These are phyloP conservation scores for Synergus itoensis DNA, from an alignment of 2,888 invertebrate species.

Conservation along the genomic window DNA sequence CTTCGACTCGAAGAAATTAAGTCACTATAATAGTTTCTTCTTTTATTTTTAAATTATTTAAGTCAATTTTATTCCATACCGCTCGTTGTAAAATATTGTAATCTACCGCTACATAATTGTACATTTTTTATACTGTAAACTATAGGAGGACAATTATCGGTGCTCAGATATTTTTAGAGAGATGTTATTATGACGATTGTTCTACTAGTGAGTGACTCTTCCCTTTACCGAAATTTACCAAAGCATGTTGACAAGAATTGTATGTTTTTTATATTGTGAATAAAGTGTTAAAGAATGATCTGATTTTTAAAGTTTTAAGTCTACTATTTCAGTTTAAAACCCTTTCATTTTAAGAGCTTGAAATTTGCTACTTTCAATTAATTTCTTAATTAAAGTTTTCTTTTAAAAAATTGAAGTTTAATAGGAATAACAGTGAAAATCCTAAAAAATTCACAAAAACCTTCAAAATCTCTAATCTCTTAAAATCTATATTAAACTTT, in stretches of 20 bases:
- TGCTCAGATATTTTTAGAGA: constrained; percentile 40
- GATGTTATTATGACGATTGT: constrained; percentile 32
- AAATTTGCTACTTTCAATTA: too few species aligned
- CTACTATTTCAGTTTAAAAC: background rate
- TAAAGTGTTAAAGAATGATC: constrained; percentile 37
- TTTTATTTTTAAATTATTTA: constrained; percentile 41
- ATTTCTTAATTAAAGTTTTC: too few species aligned
- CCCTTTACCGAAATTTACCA: constrained; percentile 39
- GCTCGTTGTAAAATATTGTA: constrained; percentile 33
- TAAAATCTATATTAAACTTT: too few species aligned
- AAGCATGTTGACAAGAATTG: constrained; percentile 39
- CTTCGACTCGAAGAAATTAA: constrained; percentile 11
- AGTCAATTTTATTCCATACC: constrained; percentile 44
- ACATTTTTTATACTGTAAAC: constrained; percentile 31
- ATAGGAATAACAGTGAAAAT: too few species aligned
- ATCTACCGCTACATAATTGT: constrained; percentile 17
- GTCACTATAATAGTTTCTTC: constrained; percentile 41
- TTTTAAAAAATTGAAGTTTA: too few species aligned
- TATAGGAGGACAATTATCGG: constrained; percentile 15
- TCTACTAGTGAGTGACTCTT: constrained; percentile 30
- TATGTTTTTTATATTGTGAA: constrained; percentile 42
- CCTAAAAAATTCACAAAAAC: too few species aligned
- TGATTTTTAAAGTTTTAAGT: background rate
- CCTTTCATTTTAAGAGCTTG: background rate
- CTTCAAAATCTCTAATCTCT: too few species aligned